Evolutionary conservation across 2,113 vertebrate species (phyloP).

Genomic region (Chrysochloris asiatica): DNA sequence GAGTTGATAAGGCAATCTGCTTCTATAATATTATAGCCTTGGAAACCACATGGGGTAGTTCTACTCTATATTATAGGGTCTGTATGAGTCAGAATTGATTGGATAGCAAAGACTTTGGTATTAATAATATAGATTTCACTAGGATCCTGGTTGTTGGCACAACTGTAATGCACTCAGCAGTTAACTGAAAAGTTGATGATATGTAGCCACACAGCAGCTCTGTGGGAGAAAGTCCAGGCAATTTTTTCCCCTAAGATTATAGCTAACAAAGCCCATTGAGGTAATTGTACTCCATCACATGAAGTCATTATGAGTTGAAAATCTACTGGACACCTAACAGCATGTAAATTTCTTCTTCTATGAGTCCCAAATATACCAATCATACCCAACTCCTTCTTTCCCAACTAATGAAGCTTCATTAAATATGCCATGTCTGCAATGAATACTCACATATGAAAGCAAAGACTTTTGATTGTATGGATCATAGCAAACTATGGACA

Average conservation of each 20-base stretch:
- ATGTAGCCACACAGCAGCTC: neutral
- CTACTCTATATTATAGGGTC: neutral
- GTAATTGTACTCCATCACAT: neutral
- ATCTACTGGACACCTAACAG: neutral
- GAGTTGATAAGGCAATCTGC: neutral
- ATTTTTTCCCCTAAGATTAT: neutral
- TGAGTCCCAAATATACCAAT: neutral
- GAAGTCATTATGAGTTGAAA: neutral
- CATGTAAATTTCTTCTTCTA: neutral
- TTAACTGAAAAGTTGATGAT: neutral
- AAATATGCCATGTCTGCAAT: neutral
- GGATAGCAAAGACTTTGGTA: neutral
- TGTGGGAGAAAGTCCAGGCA: neutral
- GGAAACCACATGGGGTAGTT: neutral
- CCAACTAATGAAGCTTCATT: neutral
- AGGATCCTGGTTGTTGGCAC: neutral
- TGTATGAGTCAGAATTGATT: neutral
- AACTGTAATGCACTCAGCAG: neutral
- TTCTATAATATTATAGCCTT: neutral
- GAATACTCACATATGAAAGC: constrained; percentile 16
- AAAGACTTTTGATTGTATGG: too few species aligned
- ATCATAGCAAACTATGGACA: too few species aligned
- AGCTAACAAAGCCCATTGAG: neutral
- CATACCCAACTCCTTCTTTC: neutral
- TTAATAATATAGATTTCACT: neutral